Evolutionary conservation across 2,797 vertebrate species (phyloP), one percentile per base, ranked within the genome.

Genomic region (Hydrocynus forskahlii): DNA sequence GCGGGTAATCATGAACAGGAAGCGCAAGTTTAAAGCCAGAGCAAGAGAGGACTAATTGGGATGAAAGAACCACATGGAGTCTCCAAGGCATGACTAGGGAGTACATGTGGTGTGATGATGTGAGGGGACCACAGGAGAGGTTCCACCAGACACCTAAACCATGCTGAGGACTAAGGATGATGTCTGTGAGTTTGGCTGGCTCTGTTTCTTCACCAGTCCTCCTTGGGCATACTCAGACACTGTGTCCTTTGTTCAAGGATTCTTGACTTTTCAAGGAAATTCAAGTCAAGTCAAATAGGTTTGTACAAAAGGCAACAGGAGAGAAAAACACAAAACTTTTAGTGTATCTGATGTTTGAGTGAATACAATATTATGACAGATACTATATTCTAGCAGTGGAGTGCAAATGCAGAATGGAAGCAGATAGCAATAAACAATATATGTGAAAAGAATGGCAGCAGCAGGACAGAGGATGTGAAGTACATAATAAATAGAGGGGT

Each of bases 1-100:
- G 35, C n/a, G 35, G 63, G 63, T 40, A 35, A 66, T 66, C 35
- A 66, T 66, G 63, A 66, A 16, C 63, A 66, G 35, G 29, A 66
- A 19, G 25, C 12, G 16, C 35, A 17, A 4, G 29, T 25, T 25
- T 35, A 63, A 7, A 35, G 25, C 23, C 13, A 14, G 35, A 66
- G 63, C 63, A 66, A 5, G 35, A 40, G 63, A 40, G 29, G 2
- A 66, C 35, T 66, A 66, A 66, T 66, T 66, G 63, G 63, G 17
- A 66, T 66, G 63, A 16, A 66, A 66, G 35, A 66, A 35, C 25
- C 16, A 66, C 3, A 7, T 66, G 7, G 16, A 66, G 63, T 40
- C 63, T 40, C 63, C 19, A 40, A 66, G 63, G 63, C 63, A 66
- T 66, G 63, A 66, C 35, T 66, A 17, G 8, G 17, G 29, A 17